Base-by-base conservation (phyloP, 2,797 vertebrate genomes). In the Periophthalmus magnuspinnatus region DNA sequence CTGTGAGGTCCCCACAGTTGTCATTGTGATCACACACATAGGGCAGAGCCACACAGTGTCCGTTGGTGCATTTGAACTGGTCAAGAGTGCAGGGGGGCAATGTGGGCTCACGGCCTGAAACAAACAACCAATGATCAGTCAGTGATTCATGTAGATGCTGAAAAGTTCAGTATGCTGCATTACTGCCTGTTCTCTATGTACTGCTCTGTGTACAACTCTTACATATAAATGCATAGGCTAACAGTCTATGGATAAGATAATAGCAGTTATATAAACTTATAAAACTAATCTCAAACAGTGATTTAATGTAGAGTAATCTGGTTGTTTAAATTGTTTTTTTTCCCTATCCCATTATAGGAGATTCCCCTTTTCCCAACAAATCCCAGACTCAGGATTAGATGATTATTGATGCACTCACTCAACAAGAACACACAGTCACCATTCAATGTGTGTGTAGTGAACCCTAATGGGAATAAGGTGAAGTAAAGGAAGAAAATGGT, bases 1-100 rank as follows among this genome's bases (percentile, higher is more conserved):
- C 97, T 10, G 95, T 96, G 65, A 70, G 92, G 75, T 97, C 95
- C 33, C 95, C 95, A 77, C 97, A 98, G 80, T 98, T 96, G 77
- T 97, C 91, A 0, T 95, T 93, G 88, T 96, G 92, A 84, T 98
- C 96, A 68, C 96, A 98, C 0, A 96, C 94, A 5, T 94, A 94
- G 16, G 86, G 90, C 41, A 96, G 73, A 1, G 94, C 78, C 82
- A 97, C 91, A 24, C 97, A 98, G 41, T 90, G 90, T 65, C 94
- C 94, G 54, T 95, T 95, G 78, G 87, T 90, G 85, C 97, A 98
- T 84, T 98, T 97, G 77, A 96, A 98, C 91, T 98, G 93, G 5
- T 95, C 90, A 68, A 92, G 86, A 7, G 89, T 95, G 84, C 96
- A 98, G 66, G 96, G 96, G 50, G 91, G 85, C 69, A 89, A 91